These are phyloP conservation scores for Saimiri boliviensis DNA, from an alignment of 2,113 vertebrate genomes.

Conservation along the genomic window DNA sequence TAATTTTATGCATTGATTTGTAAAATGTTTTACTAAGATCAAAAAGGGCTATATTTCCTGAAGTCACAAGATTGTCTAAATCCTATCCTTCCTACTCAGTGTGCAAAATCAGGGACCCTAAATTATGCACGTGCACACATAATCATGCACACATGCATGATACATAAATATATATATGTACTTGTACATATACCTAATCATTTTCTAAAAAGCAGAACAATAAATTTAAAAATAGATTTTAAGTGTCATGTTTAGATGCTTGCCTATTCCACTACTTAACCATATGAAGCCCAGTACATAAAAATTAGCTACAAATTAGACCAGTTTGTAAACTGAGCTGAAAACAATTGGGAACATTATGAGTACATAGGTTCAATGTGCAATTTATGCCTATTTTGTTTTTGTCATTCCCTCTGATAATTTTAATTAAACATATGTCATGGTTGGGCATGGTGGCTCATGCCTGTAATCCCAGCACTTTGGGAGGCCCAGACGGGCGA, in stretches of 20 bases:
- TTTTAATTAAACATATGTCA: conserved; percentile 77
- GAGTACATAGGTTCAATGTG: conserved; percentile 70
- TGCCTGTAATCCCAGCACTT: too few species aligned
- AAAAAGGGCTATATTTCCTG: conserved; percentile 47
- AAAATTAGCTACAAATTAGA: conserved; percentile 34
- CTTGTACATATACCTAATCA: neutral
- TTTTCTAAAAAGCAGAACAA: neutral
- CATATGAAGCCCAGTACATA: neutral
- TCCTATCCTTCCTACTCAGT: neutral
- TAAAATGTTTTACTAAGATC: conserved; percentile 48
- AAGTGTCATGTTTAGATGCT: neutral
- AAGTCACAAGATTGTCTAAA: neutral
- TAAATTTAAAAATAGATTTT: conserved; percentile 37
- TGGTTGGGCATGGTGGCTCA: too few species aligned
- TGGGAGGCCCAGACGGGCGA: too few species aligned
- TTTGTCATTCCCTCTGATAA: conserved; percentile 51
- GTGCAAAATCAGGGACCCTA: neutral
- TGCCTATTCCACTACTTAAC: neutral
- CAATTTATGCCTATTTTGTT: neutral
- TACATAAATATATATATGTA: neutral
- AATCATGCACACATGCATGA: neutral
- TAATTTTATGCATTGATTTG: conserved; percentile 18
- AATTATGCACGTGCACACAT: neutral
- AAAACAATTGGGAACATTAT: conserved; percentile 33
- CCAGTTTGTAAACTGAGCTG: conserved; percentile 45